Evolutionary conservation across 2,888 invertebrate species (phyloP).

Genomic region (Phyllotreta striolata): DNA sequence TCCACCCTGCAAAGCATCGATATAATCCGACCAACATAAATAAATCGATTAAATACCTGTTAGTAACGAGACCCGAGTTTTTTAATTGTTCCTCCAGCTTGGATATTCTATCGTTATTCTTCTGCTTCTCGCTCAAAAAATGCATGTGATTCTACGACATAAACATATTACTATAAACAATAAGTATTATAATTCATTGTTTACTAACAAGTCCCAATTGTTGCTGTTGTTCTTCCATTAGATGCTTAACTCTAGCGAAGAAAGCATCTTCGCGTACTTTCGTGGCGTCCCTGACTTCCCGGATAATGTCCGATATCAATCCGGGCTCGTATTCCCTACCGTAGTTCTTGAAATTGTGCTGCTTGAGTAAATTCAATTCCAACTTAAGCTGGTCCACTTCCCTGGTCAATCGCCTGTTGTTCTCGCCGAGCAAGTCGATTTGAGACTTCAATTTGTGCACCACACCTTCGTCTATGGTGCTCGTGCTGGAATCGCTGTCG

Average conservation of each 20-base stretch:
- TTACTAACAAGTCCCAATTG: conserved; percentile 59
- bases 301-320: conserved; percentile 75
- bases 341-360: conserved; percentile 53
- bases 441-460: conserved; percentile 75
- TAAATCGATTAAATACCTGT: conserved; percentile 39
- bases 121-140: conserved; percentile 70
- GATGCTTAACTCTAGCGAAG: conserved; percentile 67
- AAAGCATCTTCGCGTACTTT: conserved; percentile 77
- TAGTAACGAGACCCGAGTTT: conserved; percentile 50
- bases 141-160: conserved; percentile 70
- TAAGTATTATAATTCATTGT: neutral
- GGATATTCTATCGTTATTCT: conserved; percentile 71
- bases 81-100: conserved; percentile 76
- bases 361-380: conserved; percentile 62
- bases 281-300: conserved; percentile 77
- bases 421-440: conserved; percentile 74
- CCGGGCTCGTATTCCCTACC: conserved; percentile 71
- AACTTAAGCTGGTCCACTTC: conserved; percentile 79
- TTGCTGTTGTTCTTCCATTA: conserved; percentile 68
- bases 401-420: conserved; percentile 77
- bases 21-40: neutral
- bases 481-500: conserved; percentile 62
- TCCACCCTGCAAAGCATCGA: conserved; percentile 11
- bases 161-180: conserved; percentile 38
- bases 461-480: conserved; percentile 67